Conservation (phyloP, 2,797 vertebrate genomes). For the Podargus strigoides region DNA sequence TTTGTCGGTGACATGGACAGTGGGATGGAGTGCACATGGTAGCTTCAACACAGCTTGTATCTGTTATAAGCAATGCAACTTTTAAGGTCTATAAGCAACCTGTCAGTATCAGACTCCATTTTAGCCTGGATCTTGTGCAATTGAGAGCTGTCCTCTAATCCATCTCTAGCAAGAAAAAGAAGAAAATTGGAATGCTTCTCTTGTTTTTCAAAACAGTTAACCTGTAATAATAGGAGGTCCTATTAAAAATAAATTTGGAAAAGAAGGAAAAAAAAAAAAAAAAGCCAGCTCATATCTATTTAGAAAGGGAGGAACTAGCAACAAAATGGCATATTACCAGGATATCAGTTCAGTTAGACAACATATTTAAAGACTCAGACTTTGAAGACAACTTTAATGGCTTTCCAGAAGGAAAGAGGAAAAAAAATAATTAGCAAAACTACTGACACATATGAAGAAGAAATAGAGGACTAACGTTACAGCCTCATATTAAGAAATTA, state of each 20-base stretch:
- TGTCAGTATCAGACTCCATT: not conserved
- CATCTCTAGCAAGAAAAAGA: not conserved
- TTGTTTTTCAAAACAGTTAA: not conserved
- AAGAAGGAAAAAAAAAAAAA: not conserved
- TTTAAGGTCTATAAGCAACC: not conserved
- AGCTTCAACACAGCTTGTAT: not conserved
- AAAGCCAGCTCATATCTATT: not conserved
- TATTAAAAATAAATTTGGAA: not conserved
- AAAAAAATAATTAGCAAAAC: not conserved
- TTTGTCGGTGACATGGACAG: no score
- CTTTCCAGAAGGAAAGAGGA: not conserved
- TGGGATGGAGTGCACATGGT: no score
- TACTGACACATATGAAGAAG: not conserved
- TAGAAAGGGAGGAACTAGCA: not conserved
- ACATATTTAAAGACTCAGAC: not conserved
- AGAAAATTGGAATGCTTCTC: not conserved
- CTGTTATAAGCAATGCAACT: not conserved
- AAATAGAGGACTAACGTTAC: not conserved
- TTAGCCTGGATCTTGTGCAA: not conserved
- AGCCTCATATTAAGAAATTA: not conserved
- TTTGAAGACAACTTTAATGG: not conserved
- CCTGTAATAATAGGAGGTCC: not conserved
- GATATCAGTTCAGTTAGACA: not conserved
- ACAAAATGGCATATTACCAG: not conserved
- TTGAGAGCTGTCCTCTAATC: not conserved